Base-by-base conservation (phyloP, 1,140 invertebrate genomes). In the Tachypleus tridentatus region DNA sequence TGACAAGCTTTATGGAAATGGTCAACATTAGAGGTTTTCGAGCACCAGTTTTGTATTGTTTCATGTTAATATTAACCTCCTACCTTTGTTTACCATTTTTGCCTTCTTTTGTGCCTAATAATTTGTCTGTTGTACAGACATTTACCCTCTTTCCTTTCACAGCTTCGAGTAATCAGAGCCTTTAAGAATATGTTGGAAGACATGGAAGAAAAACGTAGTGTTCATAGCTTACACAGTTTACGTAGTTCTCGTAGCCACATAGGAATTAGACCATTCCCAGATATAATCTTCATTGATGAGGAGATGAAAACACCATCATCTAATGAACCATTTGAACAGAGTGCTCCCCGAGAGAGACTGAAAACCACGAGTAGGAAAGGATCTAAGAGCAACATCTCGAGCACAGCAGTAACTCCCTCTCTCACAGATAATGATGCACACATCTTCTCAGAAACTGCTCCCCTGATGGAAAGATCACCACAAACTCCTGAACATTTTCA, bases 151-250 rank as follows among this genome's bases (percentile, higher is more conserved):
- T 82, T 29, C 29, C 29, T 29, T 29, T 29, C 91, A 83, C 92
- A 99, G 96, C 89, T 99, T 83, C 92, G 96, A 82, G 96, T 99
- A 82, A 96, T 98, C 83, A 91, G 94, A 84, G 96, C 95, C 78
- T 99, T 99, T 91, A 97, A 94, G 84, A 97, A 93, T 76, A 97
- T 90, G 77, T 84, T 98, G 84, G 96, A 98, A 86, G 96, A 98
- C 82, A 84, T 98, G 82, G 96, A 97, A 83, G 96, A 99, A 82
- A 88, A 92, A 76, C 88, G 92, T 79, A 95, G 93, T 80, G 86
- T 96, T 79, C 92, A 96, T 87, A 93, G 91, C 86, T 89, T 93
- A 80, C 91, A 92, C 83, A 93, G 87, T 83, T 86, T 92, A 75
- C 86, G 89, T 82, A 89, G 85, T 80, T 89, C 86, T 77, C 83